phyloP scores from a whole-genome alignment of 2,888 invertebrate genomes.

The Drosophila algonquin region DNA sequence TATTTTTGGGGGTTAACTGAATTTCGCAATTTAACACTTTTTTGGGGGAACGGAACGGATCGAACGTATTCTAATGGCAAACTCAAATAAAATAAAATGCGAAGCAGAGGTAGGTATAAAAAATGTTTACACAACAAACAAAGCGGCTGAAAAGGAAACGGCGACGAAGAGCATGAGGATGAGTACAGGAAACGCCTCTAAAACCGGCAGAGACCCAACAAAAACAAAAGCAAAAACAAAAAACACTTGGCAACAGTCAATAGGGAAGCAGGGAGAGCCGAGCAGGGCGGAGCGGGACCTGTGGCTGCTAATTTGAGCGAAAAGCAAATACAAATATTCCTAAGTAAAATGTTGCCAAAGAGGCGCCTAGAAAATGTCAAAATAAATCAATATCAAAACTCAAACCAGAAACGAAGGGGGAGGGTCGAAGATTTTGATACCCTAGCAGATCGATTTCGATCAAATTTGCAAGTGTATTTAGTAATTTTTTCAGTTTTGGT shows the following conservation, averaged over 20 bases:
- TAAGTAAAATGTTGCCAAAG: slow-evolving; percentile 46
- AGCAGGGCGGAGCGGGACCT: background rate
- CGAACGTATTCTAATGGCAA: slow-evolving; percentile 32
- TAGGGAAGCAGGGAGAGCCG: background rate
- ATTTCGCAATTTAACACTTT: slow-evolving; percentile 48
- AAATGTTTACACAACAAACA: slow-evolving; percentile 74
- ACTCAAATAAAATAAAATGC: slow-evolving; percentile 42
- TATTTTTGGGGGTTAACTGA: slow-evolving; percentile 33
- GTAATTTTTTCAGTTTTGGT: no score
- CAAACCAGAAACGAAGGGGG: slow-evolving; percentile 1
- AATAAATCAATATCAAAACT: slow-evolving; percentile 47
- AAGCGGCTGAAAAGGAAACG: slow-evolving; percentile 17
- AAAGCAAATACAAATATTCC: slow-evolving; percentile 25
- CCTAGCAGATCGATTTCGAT: background rate
- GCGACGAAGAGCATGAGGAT: background rate
- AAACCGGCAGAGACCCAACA: slow-evolving; percentile 21
- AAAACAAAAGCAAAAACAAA: slow-evolving; percentile 23
- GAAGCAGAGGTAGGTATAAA: slow-evolving; percentile 12
- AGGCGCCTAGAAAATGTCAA: slow-evolving; percentile 13
- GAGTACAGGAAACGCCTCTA: slow-evolving; percentile 38
- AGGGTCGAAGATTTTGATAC: background rate
- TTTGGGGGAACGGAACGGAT: background rate
- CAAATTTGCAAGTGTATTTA: no score
- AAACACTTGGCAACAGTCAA: slow-evolving; percentile 47
- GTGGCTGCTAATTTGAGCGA: slow-evolving; percentile 63